These are phyloP conservation scores for Scaptomyza pallida DNA, from an alignment of 1,140 invertebrate genomes.

Conservation along the genomic window DNA sequence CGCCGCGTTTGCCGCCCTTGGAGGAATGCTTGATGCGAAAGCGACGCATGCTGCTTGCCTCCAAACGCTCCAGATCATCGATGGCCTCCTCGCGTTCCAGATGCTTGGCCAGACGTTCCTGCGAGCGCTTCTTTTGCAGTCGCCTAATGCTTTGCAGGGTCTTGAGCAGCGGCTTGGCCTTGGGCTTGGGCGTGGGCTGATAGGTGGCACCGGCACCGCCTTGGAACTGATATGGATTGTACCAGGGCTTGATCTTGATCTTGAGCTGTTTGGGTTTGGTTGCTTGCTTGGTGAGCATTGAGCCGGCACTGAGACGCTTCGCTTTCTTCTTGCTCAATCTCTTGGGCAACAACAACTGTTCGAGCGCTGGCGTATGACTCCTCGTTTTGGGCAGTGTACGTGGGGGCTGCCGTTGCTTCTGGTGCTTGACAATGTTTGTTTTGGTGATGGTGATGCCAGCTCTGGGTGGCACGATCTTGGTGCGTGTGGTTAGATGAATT, in stretches of 20 bases:
- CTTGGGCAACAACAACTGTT: neutral
- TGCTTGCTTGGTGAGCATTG: neutral
- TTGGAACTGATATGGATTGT: slow-evolving; percentile 32
- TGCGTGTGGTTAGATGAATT: neutral
- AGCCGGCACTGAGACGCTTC: slow-evolving; percentile 1
- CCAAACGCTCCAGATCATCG: slow-evolving; percentile 44
- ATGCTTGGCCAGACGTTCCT: slow-evolving; percentile 20
- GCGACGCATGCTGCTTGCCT: neutral
- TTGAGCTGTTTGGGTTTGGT: too few relatives aligned
- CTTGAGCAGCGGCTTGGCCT: neutral
- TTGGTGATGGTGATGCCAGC: neutral
- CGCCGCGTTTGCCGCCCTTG: too few relatives aligned
- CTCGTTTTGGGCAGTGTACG: neutral
- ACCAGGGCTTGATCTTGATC: too few relatives aligned
- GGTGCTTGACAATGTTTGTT: neutral
- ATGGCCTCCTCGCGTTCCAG: slow-evolving; percentile 46
- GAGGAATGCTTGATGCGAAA: neutral
- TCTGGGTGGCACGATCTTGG: neutral
- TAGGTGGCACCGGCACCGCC: slow-evolving; percentile 33
- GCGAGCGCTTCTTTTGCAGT: slow-evolving; percentile 1
- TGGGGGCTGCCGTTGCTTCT: neutral
- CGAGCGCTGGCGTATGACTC: neutral
- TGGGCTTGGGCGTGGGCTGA: neutral
- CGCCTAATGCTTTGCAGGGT: neutral
- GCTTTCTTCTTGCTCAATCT: neutral